Conservation (phyloP, 1,140 invertebrate species). For the Hetaerina americana region DNA sequence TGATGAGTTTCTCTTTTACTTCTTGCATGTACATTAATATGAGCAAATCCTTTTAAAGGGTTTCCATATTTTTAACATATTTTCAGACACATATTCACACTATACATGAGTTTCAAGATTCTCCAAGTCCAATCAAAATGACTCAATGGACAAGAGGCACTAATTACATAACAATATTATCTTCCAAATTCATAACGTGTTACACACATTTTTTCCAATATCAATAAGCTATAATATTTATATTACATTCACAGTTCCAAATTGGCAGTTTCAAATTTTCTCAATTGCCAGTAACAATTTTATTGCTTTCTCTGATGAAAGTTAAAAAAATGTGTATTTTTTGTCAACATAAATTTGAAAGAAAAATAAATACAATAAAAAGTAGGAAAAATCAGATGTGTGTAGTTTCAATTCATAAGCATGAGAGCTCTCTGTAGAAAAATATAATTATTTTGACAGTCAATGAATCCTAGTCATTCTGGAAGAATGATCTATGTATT, state of each 20-base stretch:
- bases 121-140: background rate
- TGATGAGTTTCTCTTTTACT: background rate
- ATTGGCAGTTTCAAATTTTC: background rate
- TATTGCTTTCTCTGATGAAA: background rate
- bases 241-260: background rate
- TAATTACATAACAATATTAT: background rate
- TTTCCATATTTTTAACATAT: background rate
- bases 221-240: background rate
- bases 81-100: background rate
- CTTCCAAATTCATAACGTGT: background rate
- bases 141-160: background rate
- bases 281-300: background rate
- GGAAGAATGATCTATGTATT: background rate
- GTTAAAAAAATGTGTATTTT: background rate
- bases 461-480: background rate
- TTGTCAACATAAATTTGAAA: background rate
- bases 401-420: background rate
- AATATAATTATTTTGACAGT: no score
- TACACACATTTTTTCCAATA: background rate
- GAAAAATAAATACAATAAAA: no score
- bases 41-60: background rate
- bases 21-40: background rate
- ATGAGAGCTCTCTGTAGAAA: background rate
- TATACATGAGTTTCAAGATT: background rate
- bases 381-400: no score